Base-by-base conservation (phyloP, 2,797 vertebrate species). In the Psittacula derbiana region DNA sequence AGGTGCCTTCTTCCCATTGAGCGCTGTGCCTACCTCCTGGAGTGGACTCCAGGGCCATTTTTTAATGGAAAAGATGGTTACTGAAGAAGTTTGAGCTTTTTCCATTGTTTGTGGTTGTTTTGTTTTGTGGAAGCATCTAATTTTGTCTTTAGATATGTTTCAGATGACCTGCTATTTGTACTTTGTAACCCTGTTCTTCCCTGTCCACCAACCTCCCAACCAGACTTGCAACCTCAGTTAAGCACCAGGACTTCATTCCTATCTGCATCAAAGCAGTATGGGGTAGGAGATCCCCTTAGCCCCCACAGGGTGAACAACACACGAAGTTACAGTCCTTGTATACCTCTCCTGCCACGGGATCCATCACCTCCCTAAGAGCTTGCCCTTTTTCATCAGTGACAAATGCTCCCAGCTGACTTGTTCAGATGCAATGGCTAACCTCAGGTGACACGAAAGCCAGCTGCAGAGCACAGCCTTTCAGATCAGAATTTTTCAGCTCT, bases 291-390 rank as follows among this genome's bases (percentile, higher is more conserved):
- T 61, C 8, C 53, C 44, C 27, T 17, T 58, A 33, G 4, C 8
- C 71, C 40, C 43, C 1, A 3, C 0, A 3, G 21, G 57, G 14
- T 60, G 47, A 66, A 18, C 1, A 1, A 40, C 53, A 44, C 7
- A 5, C 2, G 1, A 30, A 24, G 0, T 2, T 2, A 20, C 73
- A 66, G 13, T 36, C 9, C 23, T 27, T 36, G 24, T 18, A 20
- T 28, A 10, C 4, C 19, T 53, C 33, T 62, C 33, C 46, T 73
- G 53, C n/a, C 19, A 5, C 16, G 14, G 62, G 21, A 50, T 40
- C 49, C 44, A 44, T 27, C 60, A 12, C 21, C 28, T 70, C 47
- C 79, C 44, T 30, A 13, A 44, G 33, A 24, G 21, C 41, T 85
- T 52, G 10, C 64, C 53, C 44, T 73, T 55, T 74, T 43, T 18